Base-by-base conservation (phyloP, 2,888 invertebrate species). In the Nowickia ferox region DNA sequence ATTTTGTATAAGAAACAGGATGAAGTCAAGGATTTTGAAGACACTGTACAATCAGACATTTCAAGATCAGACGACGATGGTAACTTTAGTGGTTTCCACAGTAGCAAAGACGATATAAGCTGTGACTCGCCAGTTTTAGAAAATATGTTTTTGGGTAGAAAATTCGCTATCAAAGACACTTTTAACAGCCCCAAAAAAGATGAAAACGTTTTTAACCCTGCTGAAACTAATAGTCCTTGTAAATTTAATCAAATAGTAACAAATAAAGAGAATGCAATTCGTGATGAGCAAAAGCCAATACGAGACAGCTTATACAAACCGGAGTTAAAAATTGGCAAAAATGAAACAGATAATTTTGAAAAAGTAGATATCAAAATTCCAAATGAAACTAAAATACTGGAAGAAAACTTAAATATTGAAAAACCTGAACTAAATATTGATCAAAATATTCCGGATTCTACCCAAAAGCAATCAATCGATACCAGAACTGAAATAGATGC, bases 51-150 rank as follows among this genome's bases (percentile, higher is more conserved):
- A 19, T 75, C 74, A 13, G 68, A 75, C 9, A 53, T 69, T 44
- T 75, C 75, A 46, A 79, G 63, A 65, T 82, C 76, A 6, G 80
- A 69, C 68, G 76, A 66, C 57, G 74, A 55, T 51, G 71, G 59
- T 44, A 59, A 53, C 6, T 69, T 74, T 17, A 69, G 46, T 55
- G 79, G 79, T 5, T 79, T 79, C n/a, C 61, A 79, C 38, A 79
- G 38, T 17, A 65, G 63, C 38, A 72, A 65, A 57, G 71, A 79
- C n/a, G 79, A 79, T 46, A 9, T 57, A 63, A 71, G 71, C 40
- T 79, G 53, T 65, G 79, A 79, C 48, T 63, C 79, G 8, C 79
- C 79, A 55, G 19, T 55, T 1, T 38, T 79, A 44, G 30, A 19
- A 53, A 69, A 46, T 42, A n/a, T 42, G 44, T 51, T 22, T 51